These are phyloP conservation scores for Nyctereutes procyonoides DNA, from an alignment of 2,113 vertebrate genomes.

Conservation along the genomic window DNA sequence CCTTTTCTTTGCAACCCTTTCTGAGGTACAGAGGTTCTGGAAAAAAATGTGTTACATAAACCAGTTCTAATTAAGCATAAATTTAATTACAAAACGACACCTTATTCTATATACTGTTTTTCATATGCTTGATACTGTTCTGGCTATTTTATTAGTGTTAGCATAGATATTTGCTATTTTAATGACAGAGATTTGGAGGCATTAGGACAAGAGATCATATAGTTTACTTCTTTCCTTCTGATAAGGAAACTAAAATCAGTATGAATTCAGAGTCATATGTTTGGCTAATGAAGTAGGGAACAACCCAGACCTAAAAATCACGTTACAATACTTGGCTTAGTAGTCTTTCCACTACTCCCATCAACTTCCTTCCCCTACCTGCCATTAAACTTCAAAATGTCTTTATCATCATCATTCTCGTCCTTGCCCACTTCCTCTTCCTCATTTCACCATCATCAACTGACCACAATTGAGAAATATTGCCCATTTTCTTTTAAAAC, in stretches of 20 bases:
- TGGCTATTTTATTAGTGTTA: neutral
- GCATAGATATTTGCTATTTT: neutral
- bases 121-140: neutral
- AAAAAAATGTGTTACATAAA: neutral
- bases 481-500: neutral
- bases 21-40: neutral
- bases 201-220: neutral
- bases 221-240: neutral
- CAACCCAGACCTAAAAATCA: neutral
- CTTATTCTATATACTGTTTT: neutral
- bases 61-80: constrained; percentile 40
- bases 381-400: neutral
- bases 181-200: neutral
- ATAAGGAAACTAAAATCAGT: neutral
- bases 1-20: constrained; percentile 63
- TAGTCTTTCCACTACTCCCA: neutral
- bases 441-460: neutral
- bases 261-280: neutral
- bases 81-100: constrained; percentile 28
- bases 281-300: neutral
- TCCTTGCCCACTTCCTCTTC: neutral
- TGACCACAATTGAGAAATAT: neutral
- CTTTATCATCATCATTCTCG: neutral
- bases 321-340: neutral
- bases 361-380: neutral